Conservation (phyloP, 2,113 vertebrate species). For the Leucopternis melanops region DNA sequence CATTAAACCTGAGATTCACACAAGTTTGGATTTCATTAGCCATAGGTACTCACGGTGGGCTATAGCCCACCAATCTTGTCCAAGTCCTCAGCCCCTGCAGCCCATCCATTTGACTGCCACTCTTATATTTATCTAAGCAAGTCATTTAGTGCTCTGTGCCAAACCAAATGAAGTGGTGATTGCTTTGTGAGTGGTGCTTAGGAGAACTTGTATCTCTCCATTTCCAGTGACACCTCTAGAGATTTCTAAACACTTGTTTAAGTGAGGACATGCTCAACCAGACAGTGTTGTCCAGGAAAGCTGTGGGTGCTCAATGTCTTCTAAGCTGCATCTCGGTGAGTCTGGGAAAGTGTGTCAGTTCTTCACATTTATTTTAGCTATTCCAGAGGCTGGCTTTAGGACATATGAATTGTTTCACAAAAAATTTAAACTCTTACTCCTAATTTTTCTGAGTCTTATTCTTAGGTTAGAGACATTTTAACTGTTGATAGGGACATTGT, state of each 20-base stretch:
- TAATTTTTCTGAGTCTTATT: background rate
- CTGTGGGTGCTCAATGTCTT: background rate
- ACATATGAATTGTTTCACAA: background rate
- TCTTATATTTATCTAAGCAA: background rate
- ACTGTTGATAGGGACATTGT: background rate
- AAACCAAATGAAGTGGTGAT: background rate
- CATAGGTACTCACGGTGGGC: background rate
- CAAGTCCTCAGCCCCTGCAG: background rate
- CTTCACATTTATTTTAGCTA: background rate
- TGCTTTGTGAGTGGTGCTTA: background rate
- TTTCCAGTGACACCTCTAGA: background rate
- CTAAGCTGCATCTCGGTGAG: background rate
- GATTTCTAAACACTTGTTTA: background rate
- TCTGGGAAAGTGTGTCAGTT: background rate
- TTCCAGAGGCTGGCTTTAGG: background rate
- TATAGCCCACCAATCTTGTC: background rate
- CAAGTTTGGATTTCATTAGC: background rate
- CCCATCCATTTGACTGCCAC: background rate
- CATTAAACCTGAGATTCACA: background rate
- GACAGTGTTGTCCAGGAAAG: background rate
- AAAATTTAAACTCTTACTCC: background rate
- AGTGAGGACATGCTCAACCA: background rate
- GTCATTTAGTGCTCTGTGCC: background rate
- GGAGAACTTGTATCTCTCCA: background rate
- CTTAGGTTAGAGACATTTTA: background rate